Evolutionary conservation across 2,888 invertebrate species (phyloP), one percentile per base, ranked within the genome.

Genomic region (Rhingia rostrata): DNA sequence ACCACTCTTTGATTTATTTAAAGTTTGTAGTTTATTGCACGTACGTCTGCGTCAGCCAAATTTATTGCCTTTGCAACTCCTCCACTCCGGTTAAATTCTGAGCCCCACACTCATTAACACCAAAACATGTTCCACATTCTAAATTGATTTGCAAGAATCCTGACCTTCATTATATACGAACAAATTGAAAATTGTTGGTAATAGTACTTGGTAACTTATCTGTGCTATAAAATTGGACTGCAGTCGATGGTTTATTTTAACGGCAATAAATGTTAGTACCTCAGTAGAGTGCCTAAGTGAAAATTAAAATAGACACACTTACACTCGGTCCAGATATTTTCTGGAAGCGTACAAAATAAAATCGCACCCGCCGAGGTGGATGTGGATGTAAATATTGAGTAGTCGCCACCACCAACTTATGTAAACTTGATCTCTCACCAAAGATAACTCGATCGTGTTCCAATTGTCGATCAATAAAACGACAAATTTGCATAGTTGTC

Each of bases 401-500:
- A 74, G 39, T 14, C 35, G 49, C 22, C 4, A 14, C 43, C 14
- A 41, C 10, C 51, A 12, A 35, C 45, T 73, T 64, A 73, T 43
- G 54, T 64, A 64, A 73, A 74, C 56, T 51, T 35, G 74, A 56
- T 64, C 49, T 58, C 64, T 66, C 56, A 6, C 37, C 41, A n/a
- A 58, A 56, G 45, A 74, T 64, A 64, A n/a, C 54, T 33, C 32
- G 33, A 63, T n/a, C n/a, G 56, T 56, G 64, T 33, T 58, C 33
- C 45, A 74, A 35, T 64, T 32, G 54, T 33, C 47, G 14, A 12
- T 51, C 56, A 54, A 66, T 66, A 66, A 64, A 35, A 58, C 14
- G 64, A 64, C 43, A 32, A 53, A 74, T 66, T 66, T 74, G 58
- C 74, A 74, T 58, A 64, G 56, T 58, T 49, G 74, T 64, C 64